These are phyloP conservation scores for Agrochola circellaris DNA, from an alignment of 2,888 invertebrate genomes.

Conservation along the genomic window DNA sequence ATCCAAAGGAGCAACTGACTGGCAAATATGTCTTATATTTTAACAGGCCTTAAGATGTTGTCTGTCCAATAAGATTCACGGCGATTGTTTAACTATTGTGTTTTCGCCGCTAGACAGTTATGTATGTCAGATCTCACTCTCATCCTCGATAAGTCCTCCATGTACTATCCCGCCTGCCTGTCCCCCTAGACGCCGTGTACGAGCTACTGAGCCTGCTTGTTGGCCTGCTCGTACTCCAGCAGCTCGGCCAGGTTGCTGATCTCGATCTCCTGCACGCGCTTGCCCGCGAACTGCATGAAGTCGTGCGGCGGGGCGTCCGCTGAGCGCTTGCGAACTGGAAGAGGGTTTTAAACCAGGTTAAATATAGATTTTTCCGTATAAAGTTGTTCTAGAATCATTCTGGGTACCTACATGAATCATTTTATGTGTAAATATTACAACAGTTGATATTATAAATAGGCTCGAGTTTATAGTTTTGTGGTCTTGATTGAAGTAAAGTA, in stretches of 20 bases:
- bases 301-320: conserved; percentile 86
- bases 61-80: background rate
- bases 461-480: background rate
- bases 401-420: background rate
- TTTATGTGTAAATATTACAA: background rate
- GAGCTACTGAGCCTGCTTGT: conserved; percentile 39
- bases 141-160: background rate
- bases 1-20: background rate
- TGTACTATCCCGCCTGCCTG: background rate
- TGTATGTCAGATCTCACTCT: background rate
- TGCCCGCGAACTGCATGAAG: conserved; percentile 95
- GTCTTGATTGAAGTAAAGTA: background rate
- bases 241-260: conserved; percentile 93
- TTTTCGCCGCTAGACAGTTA: background rate
- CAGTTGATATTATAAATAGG: background rate
- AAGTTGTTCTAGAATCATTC: too few relatives aligned
- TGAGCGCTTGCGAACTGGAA: conserved; percentile 92
- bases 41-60: background rate
- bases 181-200: too few relatives aligned
- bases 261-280: conserved; percentile 93
- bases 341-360: background rate
- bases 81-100: background rate
- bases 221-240: conserved; percentile 85
- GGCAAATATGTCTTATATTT: background rate
- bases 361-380: background rate